Evolutionary conservation across 2,888 invertebrate species (phyloP).

Genomic region (Nephrotoma guestfalica): DNA sequence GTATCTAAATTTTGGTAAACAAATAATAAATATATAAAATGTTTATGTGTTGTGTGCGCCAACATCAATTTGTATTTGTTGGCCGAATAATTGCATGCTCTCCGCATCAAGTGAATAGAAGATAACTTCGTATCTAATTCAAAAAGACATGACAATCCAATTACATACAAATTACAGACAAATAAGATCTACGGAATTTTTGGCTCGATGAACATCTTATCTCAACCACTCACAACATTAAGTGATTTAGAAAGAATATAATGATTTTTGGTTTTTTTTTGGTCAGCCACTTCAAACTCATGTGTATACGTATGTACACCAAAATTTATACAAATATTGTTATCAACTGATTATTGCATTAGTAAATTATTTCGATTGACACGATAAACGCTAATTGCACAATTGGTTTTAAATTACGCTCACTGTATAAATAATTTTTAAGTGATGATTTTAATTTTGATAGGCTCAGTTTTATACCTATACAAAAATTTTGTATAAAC

Average conservation of each 20-base stretch:
- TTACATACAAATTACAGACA: neutral
- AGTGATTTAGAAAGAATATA: neutral
- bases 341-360: neutral
- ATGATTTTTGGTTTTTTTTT: neutral
- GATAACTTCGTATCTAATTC: neutral
- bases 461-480: neutral
- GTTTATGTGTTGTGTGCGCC: neutral
- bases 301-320: no score
- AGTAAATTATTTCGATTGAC: neutral
- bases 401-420: neutral
- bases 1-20: neutral
- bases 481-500: no score
- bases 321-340: neutral
- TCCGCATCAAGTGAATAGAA: neutral
- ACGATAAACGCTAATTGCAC: neutral
- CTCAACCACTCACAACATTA: neutral
- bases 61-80: neutral
- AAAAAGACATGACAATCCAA: neutral
- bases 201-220: neutral
- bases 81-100: neutral
- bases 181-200: neutral
- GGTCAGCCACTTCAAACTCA: neutral
- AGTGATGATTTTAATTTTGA: neutral
- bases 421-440: neutral
- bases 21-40: neutral